Evolutionary conservation across 1,140 invertebrate genomes (phyloP).

Genomic region (Ips nitidus): DNA sequence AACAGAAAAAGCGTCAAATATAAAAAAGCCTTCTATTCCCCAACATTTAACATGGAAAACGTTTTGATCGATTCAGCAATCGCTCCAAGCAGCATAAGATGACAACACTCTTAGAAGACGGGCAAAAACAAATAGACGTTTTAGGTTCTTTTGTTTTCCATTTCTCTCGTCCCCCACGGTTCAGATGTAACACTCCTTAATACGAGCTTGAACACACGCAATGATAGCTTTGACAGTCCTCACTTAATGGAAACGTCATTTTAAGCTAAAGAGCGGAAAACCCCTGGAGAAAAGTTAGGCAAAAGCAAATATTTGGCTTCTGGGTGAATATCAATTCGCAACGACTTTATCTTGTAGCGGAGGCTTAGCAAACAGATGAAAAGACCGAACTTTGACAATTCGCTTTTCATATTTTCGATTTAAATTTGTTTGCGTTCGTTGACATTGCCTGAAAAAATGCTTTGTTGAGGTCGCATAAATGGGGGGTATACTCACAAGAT

Average conservation of each 20-base stretch:
- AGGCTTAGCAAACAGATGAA: too few relatives aligned
- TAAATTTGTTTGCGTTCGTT: too few relatives aligned
- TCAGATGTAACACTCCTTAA: slow-evolving; percentile 23
- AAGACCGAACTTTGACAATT: too few relatives aligned
- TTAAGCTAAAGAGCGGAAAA: slow-evolving; percentile 8
- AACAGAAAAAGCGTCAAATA: slow-evolving; percentile 11
- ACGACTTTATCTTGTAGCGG: too few relatives aligned
- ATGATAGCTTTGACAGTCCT: slow-evolving; percentile 27
- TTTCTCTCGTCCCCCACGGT: neutral
- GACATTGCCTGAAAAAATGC: too few relatives aligned
- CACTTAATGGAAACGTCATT: slow-evolving; percentile 30
- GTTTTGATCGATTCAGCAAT: slow-evolving; percentile 28
- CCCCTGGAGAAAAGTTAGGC: neutral
- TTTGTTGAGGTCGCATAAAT: too few relatives aligned
- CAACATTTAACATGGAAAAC: slow-evolving; percentile 32
- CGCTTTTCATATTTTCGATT: too few relatives aligned
- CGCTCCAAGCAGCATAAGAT: slow-evolving; percentile 25
- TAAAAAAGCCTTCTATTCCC: slow-evolving; percentile 22
- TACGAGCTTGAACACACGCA: slow-evolving; percentile 24
- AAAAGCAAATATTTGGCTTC: slow-evolving; percentile 19
- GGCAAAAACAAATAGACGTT: slow-evolving; percentile 33
- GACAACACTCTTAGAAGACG: slow-evolving; percentile 30
- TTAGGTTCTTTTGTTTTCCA: slow-evolving; percentile 23
- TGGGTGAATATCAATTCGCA: neutral
- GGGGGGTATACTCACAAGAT: too few relatives aligned